These are phyloP conservation scores for Mormoops blainvillei DNA, from an alignment of 2,113 vertebrate species.

Conservation along the genomic window DNA sequence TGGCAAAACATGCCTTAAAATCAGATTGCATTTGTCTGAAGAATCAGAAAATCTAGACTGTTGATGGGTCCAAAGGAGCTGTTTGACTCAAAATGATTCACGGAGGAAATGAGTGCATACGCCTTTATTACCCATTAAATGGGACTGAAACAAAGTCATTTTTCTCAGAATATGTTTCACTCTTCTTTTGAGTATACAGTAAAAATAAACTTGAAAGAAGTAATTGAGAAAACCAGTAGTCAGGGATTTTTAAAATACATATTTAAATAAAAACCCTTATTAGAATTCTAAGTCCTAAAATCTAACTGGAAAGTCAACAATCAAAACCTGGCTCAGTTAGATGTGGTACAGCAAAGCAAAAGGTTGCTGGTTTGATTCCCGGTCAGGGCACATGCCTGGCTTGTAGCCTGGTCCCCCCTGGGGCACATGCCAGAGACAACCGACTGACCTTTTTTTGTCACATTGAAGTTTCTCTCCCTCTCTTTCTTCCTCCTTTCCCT, in stretches of 20 bases:
- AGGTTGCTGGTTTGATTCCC: no score
- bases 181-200: background rate
- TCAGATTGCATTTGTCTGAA: background rate
- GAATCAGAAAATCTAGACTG: background rate
- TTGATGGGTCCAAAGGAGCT: background rate
- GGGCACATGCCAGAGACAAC: no score
- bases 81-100: background rate
- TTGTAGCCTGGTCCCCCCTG: no score
- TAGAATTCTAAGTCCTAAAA: conserved; percentile 11
- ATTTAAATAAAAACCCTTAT: background rate
- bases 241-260: background rate
- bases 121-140: background rate
- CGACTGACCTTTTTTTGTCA: no score
- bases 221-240: background rate
- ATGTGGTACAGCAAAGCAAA: no score
- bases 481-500: no score
- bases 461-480: no score
- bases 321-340: background rate
- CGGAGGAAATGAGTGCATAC: background rate
- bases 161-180: background rate
- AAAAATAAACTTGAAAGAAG: background rate
- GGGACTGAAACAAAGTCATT: background rate
- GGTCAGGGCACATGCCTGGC: no score
- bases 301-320: background rate
- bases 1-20: background rate